Conservation (phyloP, 1,140 invertebrate species). For the Hermetia illucens region DNA sequence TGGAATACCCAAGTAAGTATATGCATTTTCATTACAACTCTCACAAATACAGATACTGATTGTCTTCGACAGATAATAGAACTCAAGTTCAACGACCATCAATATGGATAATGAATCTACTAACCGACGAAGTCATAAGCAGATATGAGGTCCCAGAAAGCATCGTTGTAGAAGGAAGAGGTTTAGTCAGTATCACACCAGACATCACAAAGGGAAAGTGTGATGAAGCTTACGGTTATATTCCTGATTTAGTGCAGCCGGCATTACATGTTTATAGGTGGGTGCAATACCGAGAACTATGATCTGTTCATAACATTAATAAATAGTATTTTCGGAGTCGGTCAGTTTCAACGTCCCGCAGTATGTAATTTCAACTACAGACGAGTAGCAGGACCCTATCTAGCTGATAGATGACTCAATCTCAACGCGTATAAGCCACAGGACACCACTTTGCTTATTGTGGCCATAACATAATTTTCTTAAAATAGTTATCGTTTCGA, state of each 20-base stretch:
- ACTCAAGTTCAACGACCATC: constrained; percentile 40
- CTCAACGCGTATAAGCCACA: too few species aligned
- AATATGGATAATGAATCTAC: constrained; percentile 51
- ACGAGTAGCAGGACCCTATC: too few species aligned
- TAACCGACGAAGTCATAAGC: constrained; percentile 31
- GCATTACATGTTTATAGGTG: constrained; percentile 50
- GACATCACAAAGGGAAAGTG: constrained; percentile 45
- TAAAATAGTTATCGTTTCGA: too few species aligned
- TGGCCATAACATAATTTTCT: too few species aligned
- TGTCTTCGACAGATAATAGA: constrained; percentile 33
- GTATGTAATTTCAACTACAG: too few species aligned
- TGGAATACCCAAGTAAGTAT: constrained; percentile 20
- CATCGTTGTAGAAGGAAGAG: constrained; percentile 25
- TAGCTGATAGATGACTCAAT: too few species aligned
- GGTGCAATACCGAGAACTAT: too few species aligned
- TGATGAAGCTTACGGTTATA: constrained; percentile 50
- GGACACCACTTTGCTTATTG: too few species aligned
- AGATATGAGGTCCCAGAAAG: constrained; percentile 22
- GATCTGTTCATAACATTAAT: too few species aligned
- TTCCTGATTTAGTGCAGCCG: constrained; percentile 51
- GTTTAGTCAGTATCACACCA: constrained; percentile 47
- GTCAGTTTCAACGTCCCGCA: too few species aligned
- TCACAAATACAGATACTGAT: not conserved
- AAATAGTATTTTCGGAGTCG: too few species aligned
- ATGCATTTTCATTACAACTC: constrained; percentile 1